Percentiles rank a stretch among this genome's conserved stretches.
phyloP scores from a whole-genome alignment of 2,797 vertebrate species.

The Borostomias antarcticus region DNA sequence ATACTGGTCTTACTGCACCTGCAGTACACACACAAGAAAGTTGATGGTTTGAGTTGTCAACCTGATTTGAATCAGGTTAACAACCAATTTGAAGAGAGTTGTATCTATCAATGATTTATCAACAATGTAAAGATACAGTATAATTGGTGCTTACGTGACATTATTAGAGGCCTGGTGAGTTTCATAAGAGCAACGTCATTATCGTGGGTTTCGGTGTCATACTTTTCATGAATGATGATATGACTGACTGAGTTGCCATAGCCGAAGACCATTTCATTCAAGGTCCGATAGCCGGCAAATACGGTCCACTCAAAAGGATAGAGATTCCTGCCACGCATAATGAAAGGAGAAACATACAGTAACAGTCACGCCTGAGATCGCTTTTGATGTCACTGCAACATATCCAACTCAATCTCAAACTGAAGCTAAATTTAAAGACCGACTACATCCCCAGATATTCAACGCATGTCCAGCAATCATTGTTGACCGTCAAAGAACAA shows the following conservation, averaged over 20 bases:
- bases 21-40: slow-evolving; percentile 4
- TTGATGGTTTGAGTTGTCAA: not conserved
- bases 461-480: not conserved
- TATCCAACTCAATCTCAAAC: not conserved
- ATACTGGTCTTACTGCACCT: slow-evolving; percentile 78
- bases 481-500: not conserved
- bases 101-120: not conserved
- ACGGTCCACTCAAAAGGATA: slow-evolving; percentile 68
- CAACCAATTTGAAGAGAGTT: not conserved
- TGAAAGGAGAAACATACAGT: not conserved
- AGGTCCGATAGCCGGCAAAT: slow-evolving; percentile 72
- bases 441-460: not conserved
- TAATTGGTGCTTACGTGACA: slow-evolving; percentile 75
- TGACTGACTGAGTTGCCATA: slow-evolving; percentile 43
- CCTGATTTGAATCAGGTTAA: not conserved
- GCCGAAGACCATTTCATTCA: slow-evolving; percentile 20
- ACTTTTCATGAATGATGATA: slow-evolving; percentile 79
- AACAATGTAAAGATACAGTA: not conserved
- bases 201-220: slow-evolving; percentile 69
- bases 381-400: not conserved
- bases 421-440: not conserved
- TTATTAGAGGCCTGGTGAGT: slow-evolving; percentile 66
- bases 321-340: slow-evolving; percentile 43
- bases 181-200: slow-evolving; percentile 90
- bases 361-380: not conserved